These are phyloP conservation scores for Albula glossodonta DNA, from an alignment of 2,113 vertebrate species.

Conservation along the genomic window DNA sequence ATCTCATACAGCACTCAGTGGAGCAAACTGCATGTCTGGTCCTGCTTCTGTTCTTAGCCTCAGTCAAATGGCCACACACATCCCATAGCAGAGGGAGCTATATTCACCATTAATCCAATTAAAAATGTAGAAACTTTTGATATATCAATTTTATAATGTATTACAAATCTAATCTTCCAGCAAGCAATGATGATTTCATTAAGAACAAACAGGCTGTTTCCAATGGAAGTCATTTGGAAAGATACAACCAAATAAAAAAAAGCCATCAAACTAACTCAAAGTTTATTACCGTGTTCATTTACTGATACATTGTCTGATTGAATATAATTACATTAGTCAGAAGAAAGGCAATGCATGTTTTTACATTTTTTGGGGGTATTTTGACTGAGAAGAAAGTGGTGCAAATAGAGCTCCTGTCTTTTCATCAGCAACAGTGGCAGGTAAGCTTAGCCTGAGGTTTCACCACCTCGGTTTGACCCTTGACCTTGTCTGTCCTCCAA, in stretches of 20 bases:
- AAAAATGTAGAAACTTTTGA: neutral
- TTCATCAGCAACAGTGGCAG: neutral
- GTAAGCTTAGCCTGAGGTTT: slow-evolving; percentile 20
- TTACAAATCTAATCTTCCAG: neutral
- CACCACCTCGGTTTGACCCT: slow-evolving; percentile 43
- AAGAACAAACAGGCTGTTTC: neutral
- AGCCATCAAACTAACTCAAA: neutral
- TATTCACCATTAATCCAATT: neutral
- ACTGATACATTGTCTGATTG: no score
- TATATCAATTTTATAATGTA: neutral
- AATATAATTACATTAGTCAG: no score
- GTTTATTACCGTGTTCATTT: neutral
- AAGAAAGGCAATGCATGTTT: no score
- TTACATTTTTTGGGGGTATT: neutral
- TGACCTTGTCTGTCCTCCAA: slow-evolving; percentile 52
- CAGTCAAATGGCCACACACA: no score
- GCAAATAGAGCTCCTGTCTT: neutral
- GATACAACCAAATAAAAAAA: neutral
- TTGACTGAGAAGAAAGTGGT: neutral
- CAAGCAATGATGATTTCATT: neutral
- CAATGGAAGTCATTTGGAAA: neutral
- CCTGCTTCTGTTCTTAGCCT: neutral
- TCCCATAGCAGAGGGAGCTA: neutral
- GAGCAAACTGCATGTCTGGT: neutral
- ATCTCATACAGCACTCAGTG: neutral